These are phyloP conservation scores for Drosophila prolongata DNA, from an alignment of 2,888 invertebrate genomes.

Conservation along the genomic window DNA sequence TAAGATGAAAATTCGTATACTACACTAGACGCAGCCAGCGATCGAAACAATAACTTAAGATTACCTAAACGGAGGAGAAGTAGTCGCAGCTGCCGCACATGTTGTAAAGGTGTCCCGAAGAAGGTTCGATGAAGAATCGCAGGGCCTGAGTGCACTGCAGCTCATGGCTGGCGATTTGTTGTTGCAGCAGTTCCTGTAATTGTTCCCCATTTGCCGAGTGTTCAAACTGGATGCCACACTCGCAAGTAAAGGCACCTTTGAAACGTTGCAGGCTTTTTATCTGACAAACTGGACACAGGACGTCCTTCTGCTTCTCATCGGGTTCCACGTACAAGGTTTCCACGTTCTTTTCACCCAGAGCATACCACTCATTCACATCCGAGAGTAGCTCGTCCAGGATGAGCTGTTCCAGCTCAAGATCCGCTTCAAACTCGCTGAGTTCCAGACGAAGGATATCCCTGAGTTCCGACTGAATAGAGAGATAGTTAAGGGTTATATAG, in stretches of 20 bases:
- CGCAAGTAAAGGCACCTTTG: conserved; percentile 73
- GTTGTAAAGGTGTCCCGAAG: conserved; percentile 56
- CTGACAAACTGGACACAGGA: conserved; percentile 86
- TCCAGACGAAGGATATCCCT: conserved; percentile 77
- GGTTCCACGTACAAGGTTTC: conserved; percentile 83
- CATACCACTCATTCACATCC: conserved; percentile 82
- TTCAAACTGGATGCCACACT: conserved; percentile 82
- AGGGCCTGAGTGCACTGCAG: conserved; percentile 63
- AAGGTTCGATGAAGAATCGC: conserved; percentile 77
- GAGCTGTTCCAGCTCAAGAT: conserved; percentile 78
- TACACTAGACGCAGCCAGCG: conserved; percentile 44
- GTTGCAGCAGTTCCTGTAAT: conserved; percentile 54
- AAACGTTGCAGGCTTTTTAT: conserved; percentile 59
- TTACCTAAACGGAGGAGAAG: conserved; percentile 68
- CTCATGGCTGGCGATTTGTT: conserved; percentile 50
- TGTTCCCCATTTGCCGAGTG: conserved; percentile 52
- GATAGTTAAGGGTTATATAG: neutral
- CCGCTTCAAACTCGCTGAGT: conserved; percentile 78
- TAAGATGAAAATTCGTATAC: neutral
- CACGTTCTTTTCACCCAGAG: conserved; percentile 71
- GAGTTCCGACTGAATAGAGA: conserved; percentile 50
- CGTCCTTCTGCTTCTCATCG: conserved; percentile 71
- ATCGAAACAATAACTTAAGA: neutral
- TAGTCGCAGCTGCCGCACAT: conserved; percentile 81
- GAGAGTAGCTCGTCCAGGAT: conserved; percentile 79